These are phyloP conservation scores for Yponomeuta evonymella DNA, from an alignment of 2,888 invertebrate species.

Conservation along the genomic window DNA sequence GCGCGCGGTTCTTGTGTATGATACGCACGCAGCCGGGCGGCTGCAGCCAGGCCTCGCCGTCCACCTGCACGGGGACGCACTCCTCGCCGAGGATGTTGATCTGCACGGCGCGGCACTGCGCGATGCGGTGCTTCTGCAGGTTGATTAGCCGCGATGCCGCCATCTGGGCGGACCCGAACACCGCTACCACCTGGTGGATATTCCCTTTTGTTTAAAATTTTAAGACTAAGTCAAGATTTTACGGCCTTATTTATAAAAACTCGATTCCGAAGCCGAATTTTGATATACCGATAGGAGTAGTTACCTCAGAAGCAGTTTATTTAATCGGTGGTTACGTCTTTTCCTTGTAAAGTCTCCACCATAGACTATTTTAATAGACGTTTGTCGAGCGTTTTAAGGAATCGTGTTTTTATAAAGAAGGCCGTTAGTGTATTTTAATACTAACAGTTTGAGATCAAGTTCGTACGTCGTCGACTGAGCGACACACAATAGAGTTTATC, in stretches of 20 bases:
- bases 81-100: constrained; percentile 95
- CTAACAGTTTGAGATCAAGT: not conserved
- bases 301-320: no score
- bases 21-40: constrained; percentile 97
- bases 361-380: no score
- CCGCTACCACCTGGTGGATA: constrained; percentile 82
- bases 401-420: no score
- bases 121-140: constrained; percentile 96
- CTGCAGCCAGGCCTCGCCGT: constrained; percentile 98
- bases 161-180: constrained; percentile 98
- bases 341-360: no score
- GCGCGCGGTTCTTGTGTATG: constrained; percentile 96
- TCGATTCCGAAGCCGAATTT: no score
- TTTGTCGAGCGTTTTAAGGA: no score
- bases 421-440: no score
- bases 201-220: not conserved
- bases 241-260: no score
- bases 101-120: constrained; percentile 96
- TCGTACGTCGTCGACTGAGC: not conserved
- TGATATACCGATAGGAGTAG: no score
- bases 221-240: not conserved
- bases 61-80: constrained; percentile 96
- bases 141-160: constrained; percentile 96
- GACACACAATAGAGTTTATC: no score
- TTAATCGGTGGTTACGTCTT: no score